Evolutionary conservation across 2,113 vertebrate species (phyloP), one percentile per base, ranked within the genome.

Genomic region (Phasianus colchicus): DNA sequence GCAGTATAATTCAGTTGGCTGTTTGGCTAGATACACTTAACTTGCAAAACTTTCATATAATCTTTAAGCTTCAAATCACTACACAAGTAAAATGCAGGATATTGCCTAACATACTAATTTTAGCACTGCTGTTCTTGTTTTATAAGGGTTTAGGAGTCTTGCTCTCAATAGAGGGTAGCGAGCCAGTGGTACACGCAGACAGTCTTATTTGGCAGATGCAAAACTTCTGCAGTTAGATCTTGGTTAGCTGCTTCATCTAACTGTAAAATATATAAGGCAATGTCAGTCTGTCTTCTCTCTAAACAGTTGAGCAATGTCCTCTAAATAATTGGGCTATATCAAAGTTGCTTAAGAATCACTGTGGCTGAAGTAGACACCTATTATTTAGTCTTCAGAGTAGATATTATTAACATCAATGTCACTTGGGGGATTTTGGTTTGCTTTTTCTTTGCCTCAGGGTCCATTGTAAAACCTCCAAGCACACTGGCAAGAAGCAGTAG

Each of bases 401-500:
- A 34, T 88, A 22, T 13, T 77, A 47, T 83, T 92, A 93, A 92
- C 77, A 90, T 75, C 77, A 47, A 92, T 76, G 48, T 95, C 83
- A 95, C 83, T 55, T 83, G 83, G 86, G 92, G 90, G 79, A 83
- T 91, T 95, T 94, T 94, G 92, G 75, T 96, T 77, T 96, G 18
- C 85, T 83, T 96, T 89, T 91, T 95, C 77, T 78, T 94, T 97
- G 74, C 64, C 95, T 81, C 91, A 98, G 98, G 98, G 96, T 97
- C 98, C 90, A 96, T 98, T 94, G 96, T 98, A 42, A 98, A 98
- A 86, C 96, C 97, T 29, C 85, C 97, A 10, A 98, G 98, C 45
- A 96, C 98, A 8, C 96, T 99, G 96, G 98, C 98, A 58, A 98
- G 99, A 86, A 99, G 97, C 98, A 99, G 99, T 95, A 99, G 99